phyloP scores from a whole-genome alignment of 1,140 invertebrate genomes.

The Rhyzopertha dominica region DNA sequence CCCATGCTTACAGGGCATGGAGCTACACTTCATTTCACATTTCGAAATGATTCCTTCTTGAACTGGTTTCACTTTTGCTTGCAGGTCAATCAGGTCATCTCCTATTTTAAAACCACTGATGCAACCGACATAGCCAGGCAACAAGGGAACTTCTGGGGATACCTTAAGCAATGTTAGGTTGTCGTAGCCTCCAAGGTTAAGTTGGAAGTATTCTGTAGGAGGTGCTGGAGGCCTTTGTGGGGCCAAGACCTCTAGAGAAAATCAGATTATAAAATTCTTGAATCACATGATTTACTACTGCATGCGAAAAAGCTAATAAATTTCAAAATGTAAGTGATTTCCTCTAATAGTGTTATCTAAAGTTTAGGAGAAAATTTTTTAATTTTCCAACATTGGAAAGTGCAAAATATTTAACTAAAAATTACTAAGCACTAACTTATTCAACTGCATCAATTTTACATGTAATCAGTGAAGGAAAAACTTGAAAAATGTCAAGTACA shows the following conservation, averaged over 20 bases:
- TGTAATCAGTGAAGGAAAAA: too few relatives aligned
- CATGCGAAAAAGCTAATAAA: too few relatives aligned
- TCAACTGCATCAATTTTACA: too few relatives aligned
- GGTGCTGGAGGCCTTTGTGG: constrained; percentile 77
- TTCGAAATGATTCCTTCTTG: constrained; percentile 64
- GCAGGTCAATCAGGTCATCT: constrained; percentile 69
- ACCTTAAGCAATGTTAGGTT: constrained; percentile 63
- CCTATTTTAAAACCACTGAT: constrained; percentile 84
- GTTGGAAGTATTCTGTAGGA: constrained; percentile 80
- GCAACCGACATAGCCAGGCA: constrained; percentile 79
- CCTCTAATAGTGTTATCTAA: too few relatives aligned
- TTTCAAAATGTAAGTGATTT: too few relatives aligned
- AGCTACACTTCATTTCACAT: constrained; percentile 86
- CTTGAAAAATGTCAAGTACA: too few relatives aligned
- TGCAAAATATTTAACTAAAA: too few relatives aligned
- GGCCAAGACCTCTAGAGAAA: constrained; percentile 68
- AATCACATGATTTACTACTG: background rate
- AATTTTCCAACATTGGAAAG: too few relatives aligned
- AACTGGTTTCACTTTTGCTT: constrained; percentile 52
- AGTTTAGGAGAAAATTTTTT: too few relatives aligned
- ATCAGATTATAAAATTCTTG: too few relatives aligned
- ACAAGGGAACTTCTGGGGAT: constrained; percentile 51
- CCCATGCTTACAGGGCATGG: constrained; percentile 79
- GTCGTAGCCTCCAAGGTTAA: constrained; percentile 85
- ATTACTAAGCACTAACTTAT: too few relatives aligned